A percentile compares a stretch with the other conserved stretches of the same genome.
Evolutionary conservation across 1,140 invertebrate species (phyloP).

Genomic region (Forficula auricularia): DNA sequence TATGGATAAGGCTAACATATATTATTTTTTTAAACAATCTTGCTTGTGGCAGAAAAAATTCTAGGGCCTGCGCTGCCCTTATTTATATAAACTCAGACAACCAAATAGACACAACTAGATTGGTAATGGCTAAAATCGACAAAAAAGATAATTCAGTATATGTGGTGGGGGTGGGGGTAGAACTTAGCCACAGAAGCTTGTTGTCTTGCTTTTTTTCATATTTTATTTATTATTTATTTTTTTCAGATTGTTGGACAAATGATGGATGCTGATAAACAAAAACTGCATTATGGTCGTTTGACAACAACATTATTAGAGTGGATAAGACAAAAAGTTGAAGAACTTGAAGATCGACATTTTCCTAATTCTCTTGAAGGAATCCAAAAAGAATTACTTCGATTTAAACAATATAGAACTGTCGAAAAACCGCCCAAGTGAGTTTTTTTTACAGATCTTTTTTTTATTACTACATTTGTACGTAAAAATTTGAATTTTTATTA

Average conservation of each 20-base stretch:
- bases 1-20: no score
- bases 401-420: conserved; percentile 89
- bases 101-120: no score
- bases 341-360: conserved; percentile 72
- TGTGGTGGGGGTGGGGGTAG: neutral
- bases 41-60: no score
- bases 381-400: conserved; percentile 70
- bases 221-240: conserved; percentile 11
- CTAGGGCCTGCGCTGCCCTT: no score
- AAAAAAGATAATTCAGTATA: neutral
- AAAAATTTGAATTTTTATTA: conserved; percentile 3
- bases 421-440: conserved; percentile 92
- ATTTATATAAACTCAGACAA: no score
- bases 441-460: neutral
- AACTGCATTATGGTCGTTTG: conserved; percentile 70
- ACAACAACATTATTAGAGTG: conserved; percentile 77
- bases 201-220: no score
- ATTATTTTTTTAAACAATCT: no score
- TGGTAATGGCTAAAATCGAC: no score
- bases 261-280: conserved; percentile 85
- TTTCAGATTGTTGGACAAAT: conserved; percentile 82
- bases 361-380: conserved; percentile 94
- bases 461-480: neutral
- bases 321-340: conserved; percentile 74
- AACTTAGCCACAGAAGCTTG: neutral